A percentile compares a stretch with the other conserved stretches of the same genome.
These are phyloP conservation scores for Dolichoris vasculosae DNA, from an alignment of 1,140 invertebrate species.

Conservation along the genomic window DNA sequence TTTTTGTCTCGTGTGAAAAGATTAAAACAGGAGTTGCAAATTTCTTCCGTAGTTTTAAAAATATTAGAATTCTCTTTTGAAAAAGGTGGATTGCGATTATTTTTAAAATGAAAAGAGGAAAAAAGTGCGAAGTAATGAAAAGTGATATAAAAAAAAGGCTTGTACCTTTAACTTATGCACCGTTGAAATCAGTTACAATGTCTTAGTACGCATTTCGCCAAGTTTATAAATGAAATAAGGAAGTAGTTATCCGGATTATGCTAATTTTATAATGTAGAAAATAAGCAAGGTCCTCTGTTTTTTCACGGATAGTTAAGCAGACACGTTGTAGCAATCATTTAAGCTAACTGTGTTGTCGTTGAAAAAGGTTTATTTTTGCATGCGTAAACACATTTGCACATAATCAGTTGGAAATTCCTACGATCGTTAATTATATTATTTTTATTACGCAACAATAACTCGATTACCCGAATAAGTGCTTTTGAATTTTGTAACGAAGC, in stretches of 20 bases:
- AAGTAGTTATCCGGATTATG: conserved; percentile 5
- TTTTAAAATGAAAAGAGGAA: not conserved
- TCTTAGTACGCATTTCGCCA: not conserved
- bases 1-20: not conserved
- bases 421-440: not conserved
- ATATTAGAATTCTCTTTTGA: no score
- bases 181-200: not conserved
- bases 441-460: not conserved
- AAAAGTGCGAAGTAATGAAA: not conserved
- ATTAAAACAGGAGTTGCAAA: not conserved
- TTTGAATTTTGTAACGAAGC: no score
- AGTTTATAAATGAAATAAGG: conserved; percentile 25
- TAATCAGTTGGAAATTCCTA: no score
- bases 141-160: not conserved
- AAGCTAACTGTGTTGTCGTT: no score
- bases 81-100: not conserved
- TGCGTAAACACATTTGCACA: no score
- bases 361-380: conserved; percentile 28
- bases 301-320: not conserved
- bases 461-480: no score
- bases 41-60: not conserved
- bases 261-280: conserved; percentile 29
- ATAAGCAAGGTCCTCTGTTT: conserved; percentile 16
- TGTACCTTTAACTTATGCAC: not conserved
- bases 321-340: not conserved